Percentiles rank a stretch among this genome's conserved stretches.
These are phyloP conservation scores for Apogon hyalosoma DNA, from an alignment of 2,797 vertebrate genomes.

Conservation along the genomic window DNA sequence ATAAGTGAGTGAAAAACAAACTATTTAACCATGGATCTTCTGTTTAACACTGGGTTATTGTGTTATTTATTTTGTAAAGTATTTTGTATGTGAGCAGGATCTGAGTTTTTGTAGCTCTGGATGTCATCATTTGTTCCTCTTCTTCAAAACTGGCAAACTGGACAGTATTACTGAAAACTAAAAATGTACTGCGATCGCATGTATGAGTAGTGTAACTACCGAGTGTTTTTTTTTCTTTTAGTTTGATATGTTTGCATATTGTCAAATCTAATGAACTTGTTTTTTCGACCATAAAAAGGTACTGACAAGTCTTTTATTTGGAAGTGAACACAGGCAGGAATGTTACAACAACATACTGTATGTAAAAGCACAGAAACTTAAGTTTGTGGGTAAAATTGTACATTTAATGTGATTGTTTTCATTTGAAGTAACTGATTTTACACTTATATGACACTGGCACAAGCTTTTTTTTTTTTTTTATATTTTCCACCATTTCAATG, in stretches of 20 bases:
- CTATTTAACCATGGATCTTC: constrained; percentile 18
- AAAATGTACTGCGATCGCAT: constrained; percentile 44
- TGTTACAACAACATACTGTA: constrained; percentile 6
- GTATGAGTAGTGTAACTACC: constrained; percentile 24
- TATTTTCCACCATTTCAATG: constrained; percentile 14
- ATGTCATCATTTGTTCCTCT: constrained; percentile 16
- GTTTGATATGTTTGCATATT: constrained; percentile 22
- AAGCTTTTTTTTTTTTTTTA: constrained; percentile 7
- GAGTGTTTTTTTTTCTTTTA: constrained; percentile 6
- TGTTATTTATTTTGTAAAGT: constrained; percentile 57
- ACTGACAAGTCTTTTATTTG: constrained; percentile 4
- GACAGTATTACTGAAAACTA: constrained; percentile 59
- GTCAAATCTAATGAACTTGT: constrained; percentile 17
- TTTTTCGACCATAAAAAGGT: constrained; percentile 25
- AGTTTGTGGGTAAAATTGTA: constrained; percentile 8
- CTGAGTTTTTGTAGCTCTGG: constrained; percentile 46
- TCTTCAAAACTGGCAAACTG: constrained; percentile 38
- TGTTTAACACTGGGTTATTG: constrained; percentile 38
- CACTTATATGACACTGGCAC: neutral
- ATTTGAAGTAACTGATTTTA: constrained; percentile 13
- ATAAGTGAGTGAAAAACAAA: constrained; percentile 12
- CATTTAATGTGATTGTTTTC: constrained; percentile 15
- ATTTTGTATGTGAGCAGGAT: constrained; percentile 63
- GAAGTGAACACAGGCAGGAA: neutral
- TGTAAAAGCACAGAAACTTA: constrained; percentile 51